Evolutionary conservation across 2,113 vertebrate genomes (phyloP).

Genomic region (Scalopus aquaticus): DNA sequence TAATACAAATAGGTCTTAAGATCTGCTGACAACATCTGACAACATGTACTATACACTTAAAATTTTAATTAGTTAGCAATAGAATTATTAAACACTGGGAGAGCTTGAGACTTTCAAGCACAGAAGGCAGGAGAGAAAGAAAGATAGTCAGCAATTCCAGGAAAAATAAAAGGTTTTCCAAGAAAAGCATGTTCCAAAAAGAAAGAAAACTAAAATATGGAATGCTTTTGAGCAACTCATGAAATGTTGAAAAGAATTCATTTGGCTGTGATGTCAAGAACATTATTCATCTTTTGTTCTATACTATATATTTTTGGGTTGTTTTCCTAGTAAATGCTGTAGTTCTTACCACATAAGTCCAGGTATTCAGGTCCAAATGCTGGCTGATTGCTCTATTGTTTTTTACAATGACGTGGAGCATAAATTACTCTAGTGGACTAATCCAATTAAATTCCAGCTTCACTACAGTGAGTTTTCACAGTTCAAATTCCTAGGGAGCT

Average conservation of each 20-base stretch:
- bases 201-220: not conserved
- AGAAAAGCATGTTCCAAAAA: not conserved
- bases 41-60: not conserved
- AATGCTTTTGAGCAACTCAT: not conserved
- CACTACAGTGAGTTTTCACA: not conserved
- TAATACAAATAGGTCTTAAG: not conserved
- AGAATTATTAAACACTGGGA: not conserved
- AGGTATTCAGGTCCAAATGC: not conserved
- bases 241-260: not conserved
- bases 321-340: not conserved
- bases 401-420: not conserved
- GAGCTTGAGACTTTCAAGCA: not conserved
- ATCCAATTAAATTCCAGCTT: not conserved
- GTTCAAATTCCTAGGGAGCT: not conserved
- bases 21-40: not conserved
- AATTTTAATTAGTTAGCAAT: not conserved
- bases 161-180: not conserved
- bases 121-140: not conserved
- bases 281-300: not conserved
- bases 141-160: not conserved
- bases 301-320: not conserved
- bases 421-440: not conserved
- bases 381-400: not conserved
- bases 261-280: not conserved
- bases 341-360: not conserved